Conservation (phyloP, 2,113 vertebrate species). For the Pyxicephalus adspersus region DNA sequence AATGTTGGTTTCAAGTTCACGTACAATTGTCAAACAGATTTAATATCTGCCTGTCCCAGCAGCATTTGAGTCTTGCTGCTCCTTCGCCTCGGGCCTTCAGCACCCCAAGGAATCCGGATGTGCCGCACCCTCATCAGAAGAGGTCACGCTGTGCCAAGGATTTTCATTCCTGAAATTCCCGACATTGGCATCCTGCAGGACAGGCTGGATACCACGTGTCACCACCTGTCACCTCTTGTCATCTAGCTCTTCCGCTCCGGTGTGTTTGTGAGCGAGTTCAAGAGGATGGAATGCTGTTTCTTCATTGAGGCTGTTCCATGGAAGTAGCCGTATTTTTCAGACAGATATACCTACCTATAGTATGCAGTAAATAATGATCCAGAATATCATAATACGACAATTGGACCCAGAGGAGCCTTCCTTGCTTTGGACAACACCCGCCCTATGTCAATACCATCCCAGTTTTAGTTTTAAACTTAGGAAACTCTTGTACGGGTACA, state of each 20-base stretch:
- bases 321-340: too few species aligned
- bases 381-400: too few species aligned
- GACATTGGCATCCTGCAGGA: constrained; percentile 45
- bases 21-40: not conserved
- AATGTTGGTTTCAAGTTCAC: not conserved
- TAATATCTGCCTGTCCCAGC: not conserved
- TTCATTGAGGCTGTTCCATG: not conserved
- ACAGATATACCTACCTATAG: too few species aligned
- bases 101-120: constrained; percentile 51
- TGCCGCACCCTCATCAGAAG: constrained; percentile 30
- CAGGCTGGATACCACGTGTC: constrained; percentile 32
- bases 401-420: too few species aligned
- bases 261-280: not conserved
- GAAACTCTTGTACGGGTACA: too few species aligned
- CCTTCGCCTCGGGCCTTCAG: constrained; percentile 26
- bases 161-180: constrained; percentile 52
- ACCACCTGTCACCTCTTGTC: constrained; percentile 41
- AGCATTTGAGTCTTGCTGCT: constrained; percentile 13
- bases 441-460: too few species aligned
- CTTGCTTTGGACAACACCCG: too few species aligned
- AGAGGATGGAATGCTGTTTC: not conserved
- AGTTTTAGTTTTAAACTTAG: too few species aligned
- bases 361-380: too few species aligned
- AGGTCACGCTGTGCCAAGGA: constrained; percentile 12
- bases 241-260: not conserved